phyloP scores from a whole-genome alignment of 2,888 invertebrate species.

The Syrista parreyssii region DNA sequence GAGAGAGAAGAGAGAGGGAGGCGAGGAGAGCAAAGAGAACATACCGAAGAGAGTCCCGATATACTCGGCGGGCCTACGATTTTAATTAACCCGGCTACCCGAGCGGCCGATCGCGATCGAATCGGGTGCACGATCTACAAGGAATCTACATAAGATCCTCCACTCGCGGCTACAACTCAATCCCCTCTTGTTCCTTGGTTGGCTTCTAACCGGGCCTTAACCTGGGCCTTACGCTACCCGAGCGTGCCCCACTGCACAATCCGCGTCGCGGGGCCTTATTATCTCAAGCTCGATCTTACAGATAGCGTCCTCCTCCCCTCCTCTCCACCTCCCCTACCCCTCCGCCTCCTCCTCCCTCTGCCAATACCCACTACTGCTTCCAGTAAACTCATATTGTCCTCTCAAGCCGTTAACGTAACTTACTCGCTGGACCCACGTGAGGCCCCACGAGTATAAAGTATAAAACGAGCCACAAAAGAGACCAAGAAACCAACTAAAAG shows the following conservation, averaged over 20 bases:
- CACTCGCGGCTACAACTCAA: conserved; percentile 66
- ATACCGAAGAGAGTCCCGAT: not conserved
- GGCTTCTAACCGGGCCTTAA: conserved; percentile 39
- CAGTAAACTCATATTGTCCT: too few relatives aligned
- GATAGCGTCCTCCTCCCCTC: conserved; percentile 49
- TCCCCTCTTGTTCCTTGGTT: conserved; percentile 56
- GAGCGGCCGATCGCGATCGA: conserved; percentile 66
- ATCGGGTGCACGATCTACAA: conserved; percentile 68
- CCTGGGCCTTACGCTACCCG: conserved; percentile 27
- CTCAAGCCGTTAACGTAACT: too few relatives aligned
- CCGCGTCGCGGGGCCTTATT: conserved; percentile 43
- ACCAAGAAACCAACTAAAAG: too few relatives aligned
- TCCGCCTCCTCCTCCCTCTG: not conserved
- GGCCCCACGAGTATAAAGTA: too few relatives aligned
- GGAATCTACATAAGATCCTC: conserved; percentile 68
- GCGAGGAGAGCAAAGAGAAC: conserved; percentile 23
- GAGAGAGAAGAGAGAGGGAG: conserved; percentile 15
- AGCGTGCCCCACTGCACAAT: conserved; percentile 37
- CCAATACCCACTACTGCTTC: not conserved
- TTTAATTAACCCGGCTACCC: conserved; percentile 65
- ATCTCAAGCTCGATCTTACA: conserved; percentile 59
- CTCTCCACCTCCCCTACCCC: conserved; percentile 21
- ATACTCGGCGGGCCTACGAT: conserved; percentile 51
- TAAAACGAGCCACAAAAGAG: too few relatives aligned
- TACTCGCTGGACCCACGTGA: too few relatives aligned